Evolutionary conservation across 2,888 invertebrate species (phyloP), one percentile per base, ranked within the genome.

Genomic region (Scaptomyza polygonia): DNA sequence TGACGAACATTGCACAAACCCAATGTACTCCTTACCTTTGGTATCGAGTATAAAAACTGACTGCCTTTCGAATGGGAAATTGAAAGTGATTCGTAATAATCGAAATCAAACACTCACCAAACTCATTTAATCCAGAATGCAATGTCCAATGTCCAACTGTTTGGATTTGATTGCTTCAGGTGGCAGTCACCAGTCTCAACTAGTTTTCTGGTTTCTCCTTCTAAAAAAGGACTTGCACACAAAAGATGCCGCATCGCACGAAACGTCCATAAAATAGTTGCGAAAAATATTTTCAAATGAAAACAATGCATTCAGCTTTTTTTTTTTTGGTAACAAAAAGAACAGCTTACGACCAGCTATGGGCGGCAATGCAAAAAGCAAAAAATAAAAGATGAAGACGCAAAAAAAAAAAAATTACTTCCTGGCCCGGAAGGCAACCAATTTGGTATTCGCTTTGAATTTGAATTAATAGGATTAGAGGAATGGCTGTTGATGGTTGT

Each of bases 381-480:
- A 5, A 9, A 7, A 4, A 27, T 14, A 18, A 27, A 25, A 14
- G 21, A 21, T n/a, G 27, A 14, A 25, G 25, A 9, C 43, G 47
- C 9, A 56, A 7, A 56, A 64, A 40, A 18, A 42, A 16, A 29
- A 66, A 27, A 51, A 49, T 48, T 36, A 32, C 30, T 53, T 42
- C 30, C 42, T 27, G 48, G 32, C 27, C 27, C 27, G 44, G 39
- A 30, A 52, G 49, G 32, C 52, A 57, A 44, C 32, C 63, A 78
- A 74, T 68, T 75, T 79, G 68, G 59, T 48, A 69, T 77, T 77
- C 72, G 72, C 72, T 66, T 80, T 77, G 82, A 75, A 79, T 79
- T 83, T 80, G 87, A 82, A 82, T 85, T 87, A 82, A 82, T 81
- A 78, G 82, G 87, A 82, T 82, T 82, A 78, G 85, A 64, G 58